A percentile compares a stretch with the other conserved stretches of the same genome.
phyloP scores from a whole-genome alignment of 2,113 vertebrate species.

The Thermophis baileyi region DNA sequence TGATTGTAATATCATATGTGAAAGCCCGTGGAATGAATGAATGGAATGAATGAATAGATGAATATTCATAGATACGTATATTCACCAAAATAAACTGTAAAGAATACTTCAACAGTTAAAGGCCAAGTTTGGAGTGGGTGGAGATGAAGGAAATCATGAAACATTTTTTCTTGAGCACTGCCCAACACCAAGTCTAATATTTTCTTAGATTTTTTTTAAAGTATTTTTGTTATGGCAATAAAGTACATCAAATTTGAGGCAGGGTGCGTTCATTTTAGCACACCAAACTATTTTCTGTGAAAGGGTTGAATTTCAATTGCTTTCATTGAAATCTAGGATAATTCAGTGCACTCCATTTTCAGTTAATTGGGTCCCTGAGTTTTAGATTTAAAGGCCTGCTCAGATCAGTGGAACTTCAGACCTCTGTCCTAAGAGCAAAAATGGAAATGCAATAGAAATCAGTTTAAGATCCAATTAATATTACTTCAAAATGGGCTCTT shows the following conservation, averaged over 20 bases:
- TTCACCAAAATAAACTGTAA: slow-evolving; percentile 63
- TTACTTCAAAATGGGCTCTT: neutral
- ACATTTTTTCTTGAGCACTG: neutral
- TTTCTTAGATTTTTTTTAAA: neutral
- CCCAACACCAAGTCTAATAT: neutral
- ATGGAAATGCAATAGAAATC: neutral
- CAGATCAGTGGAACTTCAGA: neutral
- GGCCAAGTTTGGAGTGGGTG: neutral
- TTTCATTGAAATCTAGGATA: neutral
- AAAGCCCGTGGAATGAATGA: slow-evolving; percentile 52
- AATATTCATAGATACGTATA: neutral
- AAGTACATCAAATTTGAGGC: neutral
- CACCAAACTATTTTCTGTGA: neutral
- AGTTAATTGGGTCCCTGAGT: neutral
- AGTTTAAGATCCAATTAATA: neutral
- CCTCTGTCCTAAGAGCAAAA: neutral
- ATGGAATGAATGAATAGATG: slow-evolving; percentile 12
- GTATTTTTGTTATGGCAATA: neutral
- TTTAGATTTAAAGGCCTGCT: neutral
- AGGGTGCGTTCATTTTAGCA: no score
- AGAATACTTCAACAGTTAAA: slow-evolving; percentile 16
- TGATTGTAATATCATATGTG: slow-evolving; percentile 52
- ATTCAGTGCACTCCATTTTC: neutral
- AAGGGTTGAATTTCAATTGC: neutral
- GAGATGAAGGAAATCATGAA: neutral